phyloP scores from a whole-genome alignment of 2,797 vertebrate species.

The Columba guinea region DNA sequence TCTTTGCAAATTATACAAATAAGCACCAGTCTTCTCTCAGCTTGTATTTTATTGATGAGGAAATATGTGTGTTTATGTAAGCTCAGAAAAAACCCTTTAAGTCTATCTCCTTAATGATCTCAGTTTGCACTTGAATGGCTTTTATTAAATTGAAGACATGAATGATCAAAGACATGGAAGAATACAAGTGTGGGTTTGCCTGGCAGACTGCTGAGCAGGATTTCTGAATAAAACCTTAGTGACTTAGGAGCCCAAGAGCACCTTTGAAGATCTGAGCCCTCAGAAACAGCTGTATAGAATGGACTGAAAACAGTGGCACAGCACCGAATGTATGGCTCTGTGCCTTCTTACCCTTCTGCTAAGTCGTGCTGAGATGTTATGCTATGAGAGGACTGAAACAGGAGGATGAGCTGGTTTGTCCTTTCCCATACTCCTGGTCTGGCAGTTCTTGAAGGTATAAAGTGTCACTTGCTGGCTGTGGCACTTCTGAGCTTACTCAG shows the following conservation, averaged over 20 bases:
- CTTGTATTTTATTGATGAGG: neutral
- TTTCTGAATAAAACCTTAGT: neutral
- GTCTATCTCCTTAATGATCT: neutral
- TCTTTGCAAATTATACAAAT: neutral
- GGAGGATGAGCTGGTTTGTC: neutral
- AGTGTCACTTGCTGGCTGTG: neutral
- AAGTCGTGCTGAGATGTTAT: too few relatives aligned
- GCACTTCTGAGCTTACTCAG: neutral
- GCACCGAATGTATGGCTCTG: neutral
- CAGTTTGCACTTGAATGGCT: neutral
- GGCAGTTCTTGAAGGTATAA: neutral
- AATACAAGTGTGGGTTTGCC: neutral
- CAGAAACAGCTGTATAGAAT: rapidly evolving
- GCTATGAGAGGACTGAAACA: neutral
- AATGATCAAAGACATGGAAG: neutral
- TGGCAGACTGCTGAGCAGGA: neutral
- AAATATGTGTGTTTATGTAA: neutral
- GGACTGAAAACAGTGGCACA: neutral
- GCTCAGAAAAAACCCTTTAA: neutral
- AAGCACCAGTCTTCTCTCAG: neutral
- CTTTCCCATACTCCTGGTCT: neutral
- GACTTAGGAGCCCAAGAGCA: neutral
- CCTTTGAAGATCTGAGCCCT: neutral
- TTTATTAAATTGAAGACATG: neutral
- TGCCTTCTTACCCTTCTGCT: neutral